A percentile compares a stretch with the other conserved stretches of the same genome.
Conservation (phyloP, 2,888 invertebrate genomes). For the Malthinus flaveolus region DNA sequence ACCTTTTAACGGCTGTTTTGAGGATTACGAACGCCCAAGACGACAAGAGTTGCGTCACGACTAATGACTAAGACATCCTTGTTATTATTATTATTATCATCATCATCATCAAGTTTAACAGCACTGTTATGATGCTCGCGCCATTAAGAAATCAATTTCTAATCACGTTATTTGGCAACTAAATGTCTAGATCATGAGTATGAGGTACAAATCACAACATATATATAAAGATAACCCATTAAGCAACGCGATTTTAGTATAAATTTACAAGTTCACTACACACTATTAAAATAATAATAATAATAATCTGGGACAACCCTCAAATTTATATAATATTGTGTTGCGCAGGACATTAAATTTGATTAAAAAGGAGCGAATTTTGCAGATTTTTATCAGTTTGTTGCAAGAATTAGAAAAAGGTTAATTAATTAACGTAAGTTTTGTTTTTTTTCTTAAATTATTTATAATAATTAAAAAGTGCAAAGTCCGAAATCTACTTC, state of each 20-base stretch:
- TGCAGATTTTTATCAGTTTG: slow-evolving; percentile 32
- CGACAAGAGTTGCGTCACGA: too few species aligned
- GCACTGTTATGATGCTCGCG: too few species aligned
- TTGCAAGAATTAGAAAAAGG: slow-evolving; percentile 11
- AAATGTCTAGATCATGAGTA: slow-evolving; percentile 4
- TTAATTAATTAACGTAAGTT: not conserved
- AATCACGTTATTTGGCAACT: not conserved
- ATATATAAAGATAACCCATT: slow-evolving; percentile 13
- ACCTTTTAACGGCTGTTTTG: too few species aligned
- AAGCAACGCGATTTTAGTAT: slow-evolving; percentile 3
- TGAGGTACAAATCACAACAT: not conserved
- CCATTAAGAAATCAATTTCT: too few species aligned
- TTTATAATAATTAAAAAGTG: not conserved
- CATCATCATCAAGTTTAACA: too few species aligned
- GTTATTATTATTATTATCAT: too few species aligned
- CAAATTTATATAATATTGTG: slow-evolving; percentile 1
- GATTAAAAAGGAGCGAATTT: slow-evolving; percentile 33
- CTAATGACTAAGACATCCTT: too few species aligned
- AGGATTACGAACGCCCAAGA: too few species aligned
- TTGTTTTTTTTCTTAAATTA: not conserved
- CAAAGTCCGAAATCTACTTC: not conserved
- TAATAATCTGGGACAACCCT: slow-evolving; percentile 23
- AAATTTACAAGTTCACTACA: slow-evolving; percentile 7
- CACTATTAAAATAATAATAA: slow-evolving; percentile 8
- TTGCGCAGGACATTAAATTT: slow-evolving; percentile 33